Percentiles rank a stretch among this genome's conserved stretches.
These are phyloP conservation scores for Geotrupes spiniger DNA, from an alignment of 2,888 invertebrate species.

Conservation along the genomic window DNA sequence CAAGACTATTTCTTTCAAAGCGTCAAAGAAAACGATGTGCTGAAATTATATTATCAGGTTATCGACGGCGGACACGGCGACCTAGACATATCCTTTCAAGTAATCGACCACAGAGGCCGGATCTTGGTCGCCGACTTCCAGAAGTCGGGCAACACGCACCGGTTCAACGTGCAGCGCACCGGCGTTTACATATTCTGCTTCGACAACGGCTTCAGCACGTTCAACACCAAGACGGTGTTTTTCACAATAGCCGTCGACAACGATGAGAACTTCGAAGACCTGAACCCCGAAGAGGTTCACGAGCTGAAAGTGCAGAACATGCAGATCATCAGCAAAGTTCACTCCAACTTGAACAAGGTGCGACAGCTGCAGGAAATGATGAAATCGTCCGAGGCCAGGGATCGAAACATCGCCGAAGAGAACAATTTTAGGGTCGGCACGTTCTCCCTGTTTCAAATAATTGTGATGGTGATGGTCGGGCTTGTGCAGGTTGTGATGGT, in stretches of 20 bases:
- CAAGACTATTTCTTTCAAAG: constrained; percentile 76
- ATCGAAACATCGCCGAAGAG: constrained; percentile 77
- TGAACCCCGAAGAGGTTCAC: constrained; percentile 56
- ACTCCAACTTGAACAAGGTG: constrained; percentile 59
- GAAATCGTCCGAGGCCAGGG: constrained; percentile 74
- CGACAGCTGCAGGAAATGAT: constrained; percentile 67
- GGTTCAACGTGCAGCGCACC: constrained; percentile 56
- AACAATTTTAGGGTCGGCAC: constrained; percentile 78
- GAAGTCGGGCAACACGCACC: constrained; percentile 68
- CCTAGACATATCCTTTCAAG: constrained; percentile 76
- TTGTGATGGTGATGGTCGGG: constrained; percentile 71
- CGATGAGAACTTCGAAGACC: constrained; percentile 53
- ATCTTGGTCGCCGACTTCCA: constrained; percentile 67
- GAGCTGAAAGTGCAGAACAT: constrained; percentile 62
- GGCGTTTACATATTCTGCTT: constrained; percentile 86
- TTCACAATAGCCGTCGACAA: constrained; percentile 72
- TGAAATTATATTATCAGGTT: constrained; percentile 85
- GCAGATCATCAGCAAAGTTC: constrained; percentile 62
- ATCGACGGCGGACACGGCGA: constrained; percentile 83
- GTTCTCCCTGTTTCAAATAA: constrained; percentile 73
- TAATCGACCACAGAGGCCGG: constrained; percentile 65
- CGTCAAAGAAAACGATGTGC: constrained; percentile 59
- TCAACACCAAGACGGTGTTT: constrained; percentile 78
- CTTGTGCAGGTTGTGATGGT: constrained; percentile 75
- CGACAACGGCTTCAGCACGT: constrained; percentile 82